Evolutionary conservation across 1,140 invertebrate species (phyloP).

Genomic region (Euwallacea fornicatus): DNA sequence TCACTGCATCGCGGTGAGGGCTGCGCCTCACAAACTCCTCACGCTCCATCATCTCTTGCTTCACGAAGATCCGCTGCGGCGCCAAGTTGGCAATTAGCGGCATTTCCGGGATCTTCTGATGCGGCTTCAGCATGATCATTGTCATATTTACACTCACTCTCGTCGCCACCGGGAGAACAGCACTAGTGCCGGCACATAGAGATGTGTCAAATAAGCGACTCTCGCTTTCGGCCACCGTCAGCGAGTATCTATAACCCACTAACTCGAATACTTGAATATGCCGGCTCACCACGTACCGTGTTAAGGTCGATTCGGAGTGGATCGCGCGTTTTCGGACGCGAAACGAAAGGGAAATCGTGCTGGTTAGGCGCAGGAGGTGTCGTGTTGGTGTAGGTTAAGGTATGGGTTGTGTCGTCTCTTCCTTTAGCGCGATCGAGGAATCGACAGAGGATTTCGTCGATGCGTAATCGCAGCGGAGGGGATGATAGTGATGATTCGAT

Average conservation of each 20-base stretch:
- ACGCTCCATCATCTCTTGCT: constrained; percentile 21
- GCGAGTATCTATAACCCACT: constrained; percentile 36
- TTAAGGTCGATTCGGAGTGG: constrained; percentile 20
- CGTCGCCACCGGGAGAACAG: neutral
- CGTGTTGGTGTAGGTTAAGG: constrained; percentile 39
- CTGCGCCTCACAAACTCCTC: neutral
- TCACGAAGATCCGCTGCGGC: constrained; percentile 27
- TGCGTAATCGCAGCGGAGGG: constrained; percentile 10
- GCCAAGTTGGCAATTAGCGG: constrained; percentile 30
- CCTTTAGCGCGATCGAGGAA: constrained; percentile 8
- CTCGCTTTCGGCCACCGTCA: constrained; percentile 23
- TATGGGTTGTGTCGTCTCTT: constrained; percentile 23
- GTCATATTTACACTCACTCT: constrained; percentile 19
- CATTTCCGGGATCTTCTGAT: constrained; percentile 41
- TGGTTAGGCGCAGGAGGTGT: constrained; percentile 30
- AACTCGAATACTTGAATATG: constrained; percentile 32
- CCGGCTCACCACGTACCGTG: constrained; percentile 34
- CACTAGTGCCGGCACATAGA: neutral
- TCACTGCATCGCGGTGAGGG: neutral
- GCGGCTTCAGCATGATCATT: constrained; percentile 42
- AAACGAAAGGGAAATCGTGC: constrained; percentile 37
- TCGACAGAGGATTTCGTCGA: constrained; percentile 10
- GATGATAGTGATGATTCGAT: neutral
- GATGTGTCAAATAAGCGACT: constrained; percentile 11
- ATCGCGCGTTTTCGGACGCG: constrained; percentile 26